A percentile compares a stretch with the other conserved stretches of the same genome.
These are phyloP conservation scores for Gymnothorax javanicus DNA, from an alignment of 2,797 vertebrate species.

Conservation along the genomic window DNA sequence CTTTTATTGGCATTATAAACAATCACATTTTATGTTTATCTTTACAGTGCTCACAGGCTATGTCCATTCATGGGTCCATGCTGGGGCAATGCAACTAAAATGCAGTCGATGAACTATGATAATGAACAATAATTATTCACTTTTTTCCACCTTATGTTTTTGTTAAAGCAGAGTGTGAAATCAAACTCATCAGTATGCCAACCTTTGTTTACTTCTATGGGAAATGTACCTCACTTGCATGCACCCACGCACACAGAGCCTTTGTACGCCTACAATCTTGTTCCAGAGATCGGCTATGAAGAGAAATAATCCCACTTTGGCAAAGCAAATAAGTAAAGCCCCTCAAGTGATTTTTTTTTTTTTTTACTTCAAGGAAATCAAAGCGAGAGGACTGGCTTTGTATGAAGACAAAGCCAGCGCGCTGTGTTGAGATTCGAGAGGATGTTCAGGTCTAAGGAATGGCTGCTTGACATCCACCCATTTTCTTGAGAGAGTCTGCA, in stretches of 20 bases:
- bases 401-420: conserved; percentile 24
- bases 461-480: conserved; percentile 26
- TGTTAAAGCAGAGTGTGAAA: neutral
- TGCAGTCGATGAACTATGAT: neutral
- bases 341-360: neutral
- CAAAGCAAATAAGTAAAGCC: conserved; percentile 1
- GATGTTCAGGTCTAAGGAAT: conserved; percentile 33
- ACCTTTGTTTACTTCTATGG: neutral
- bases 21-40: too few species aligned
- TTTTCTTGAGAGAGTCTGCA: conserved; percentile 14
- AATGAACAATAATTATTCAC: neutral
- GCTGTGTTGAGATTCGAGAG: conserved; percentile 33
- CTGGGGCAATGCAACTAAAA: neutral
- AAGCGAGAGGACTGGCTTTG: neutral
- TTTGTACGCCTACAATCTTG: conserved; percentile 10
- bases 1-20: too few species aligned
- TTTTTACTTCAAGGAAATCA: conserved; percentile 16
- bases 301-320: neutral
- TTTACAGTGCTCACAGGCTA: too few species aligned
- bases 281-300: neutral
- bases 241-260: neutral
- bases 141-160: neutral
- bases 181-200: conserved; percentile 2
- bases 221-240: conserved; percentile 13
- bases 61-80: neutral